A percentile compares a stretch with the other conserved stretches of the same genome.
These are phyloP conservation scores for Mus spretus DNA, from an alignment of 2,797 vertebrate species.

Conservation along the genomic window DNA sequence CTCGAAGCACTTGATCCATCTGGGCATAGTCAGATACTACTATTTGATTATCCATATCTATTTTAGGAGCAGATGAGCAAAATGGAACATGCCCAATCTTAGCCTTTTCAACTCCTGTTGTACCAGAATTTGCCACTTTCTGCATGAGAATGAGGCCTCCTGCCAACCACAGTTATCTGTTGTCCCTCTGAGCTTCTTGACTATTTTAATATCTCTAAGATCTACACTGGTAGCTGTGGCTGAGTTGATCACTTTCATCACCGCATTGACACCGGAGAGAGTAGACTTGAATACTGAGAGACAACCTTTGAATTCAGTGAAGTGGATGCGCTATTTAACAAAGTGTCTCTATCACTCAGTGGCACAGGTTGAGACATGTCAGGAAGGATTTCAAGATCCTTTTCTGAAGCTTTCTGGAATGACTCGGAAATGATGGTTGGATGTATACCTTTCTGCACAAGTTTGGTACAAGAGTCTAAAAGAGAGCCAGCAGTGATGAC, in stretches of 20 bases:
- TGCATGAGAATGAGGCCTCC: conserved; percentile 97
- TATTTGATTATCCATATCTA: conserved; percentile 99
- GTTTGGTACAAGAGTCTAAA: conserved; percentile 95
- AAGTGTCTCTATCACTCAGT: conserved; percentile 95
- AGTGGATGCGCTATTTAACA: conserved; percentile 97
- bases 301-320: conserved; percentile 98
- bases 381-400: conserved; percentile 93
- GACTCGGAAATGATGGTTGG: conserved; percentile 98
- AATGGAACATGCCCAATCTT: conserved; percentile 98
- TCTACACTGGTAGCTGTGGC: conserved; percentile 94
- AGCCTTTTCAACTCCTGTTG: conserved; percentile 96
- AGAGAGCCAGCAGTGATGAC: conserved; percentile 98
- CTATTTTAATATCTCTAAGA: conserved; percentile 96
- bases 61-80: conserved; percentile 97
- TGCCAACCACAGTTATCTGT: conserved; percentile 97
- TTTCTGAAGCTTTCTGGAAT: conserved; percentile 97
- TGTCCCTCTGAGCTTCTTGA: conserved; percentile 98
- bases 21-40: conserved; percentile 98
- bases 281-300: conserved; percentile 97
- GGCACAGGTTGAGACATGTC: conserved; percentile 94
- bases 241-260: conserved; percentile 98
- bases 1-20: conserved; percentile 97
- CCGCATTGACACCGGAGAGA: conserved; percentile 97
- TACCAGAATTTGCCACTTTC: conserved; percentile 92
- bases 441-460: conserved; percentile 99